Evolutionary conservation across 2,888 invertebrate genomes (phyloP).

Genomic region (Polydesmus complanatus): DNA sequence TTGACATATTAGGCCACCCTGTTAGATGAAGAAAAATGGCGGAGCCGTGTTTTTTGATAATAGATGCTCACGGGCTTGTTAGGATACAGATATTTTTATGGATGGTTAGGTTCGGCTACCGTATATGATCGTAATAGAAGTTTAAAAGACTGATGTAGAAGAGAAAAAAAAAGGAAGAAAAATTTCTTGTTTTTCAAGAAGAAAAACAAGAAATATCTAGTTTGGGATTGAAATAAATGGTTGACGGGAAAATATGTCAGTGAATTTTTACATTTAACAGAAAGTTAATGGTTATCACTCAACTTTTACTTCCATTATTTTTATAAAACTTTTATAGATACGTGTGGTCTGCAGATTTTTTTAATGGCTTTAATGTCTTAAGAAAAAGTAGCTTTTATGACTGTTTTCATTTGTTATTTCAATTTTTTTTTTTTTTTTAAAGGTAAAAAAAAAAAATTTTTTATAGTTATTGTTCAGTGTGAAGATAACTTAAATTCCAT

Average conservation of each 20-base stretch:
- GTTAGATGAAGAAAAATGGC: not conserved
- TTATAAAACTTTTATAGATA: not conserved
- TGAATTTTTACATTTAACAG: not conserved
- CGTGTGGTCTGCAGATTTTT: not conserved
- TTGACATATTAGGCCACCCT: not conserved
- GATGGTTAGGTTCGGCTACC: not conserved
- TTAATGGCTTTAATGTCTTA: not conserved
- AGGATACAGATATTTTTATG: not conserved
- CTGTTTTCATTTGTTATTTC: not conserved
- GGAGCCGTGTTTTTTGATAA: too few species aligned
- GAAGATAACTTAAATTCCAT: too few species aligned
- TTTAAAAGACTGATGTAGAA: too few species aligned
- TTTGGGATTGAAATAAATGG: too few species aligned
- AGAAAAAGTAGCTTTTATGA: too few species aligned
- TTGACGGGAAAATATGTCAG: not conserved
- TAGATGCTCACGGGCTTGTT: not conserved
- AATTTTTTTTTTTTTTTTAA: not conserved
- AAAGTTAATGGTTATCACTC: not conserved
- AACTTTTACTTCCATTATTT: not conserved
- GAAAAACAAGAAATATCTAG: not conserved
- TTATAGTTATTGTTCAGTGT: too few species aligned
- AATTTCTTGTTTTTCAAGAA: not conserved
- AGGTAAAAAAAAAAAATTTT: too few species aligned
- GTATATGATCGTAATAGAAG: not conserved
- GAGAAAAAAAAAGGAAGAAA: not conserved